These are phyloP conservation scores for Cliona cf. orientalis DNA, from an alignment of 37 sponge, comb jelly and placozoan species.

Conservation along the genomic window DNA sequence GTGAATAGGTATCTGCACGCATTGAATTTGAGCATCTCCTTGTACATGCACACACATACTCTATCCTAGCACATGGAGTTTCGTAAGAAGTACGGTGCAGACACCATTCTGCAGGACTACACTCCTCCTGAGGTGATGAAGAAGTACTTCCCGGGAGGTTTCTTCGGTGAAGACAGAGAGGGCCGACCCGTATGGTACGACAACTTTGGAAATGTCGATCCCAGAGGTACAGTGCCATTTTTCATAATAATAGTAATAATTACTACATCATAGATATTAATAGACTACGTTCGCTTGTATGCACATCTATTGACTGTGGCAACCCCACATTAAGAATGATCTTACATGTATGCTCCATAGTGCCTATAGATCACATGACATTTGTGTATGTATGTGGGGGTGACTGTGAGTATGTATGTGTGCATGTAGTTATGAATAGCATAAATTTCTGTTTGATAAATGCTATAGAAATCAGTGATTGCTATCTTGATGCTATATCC, in stretches of 20 bases:
- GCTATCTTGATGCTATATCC: no score
- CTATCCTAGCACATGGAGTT: slow-evolving; percentile 57
- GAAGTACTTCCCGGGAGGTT: slow-evolving; percentile 64
- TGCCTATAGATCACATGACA: no score
- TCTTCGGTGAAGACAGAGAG: slow-evolving; percentile 75
- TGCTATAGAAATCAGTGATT: no score
- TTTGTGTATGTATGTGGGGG: slow-evolving; percentile 1
- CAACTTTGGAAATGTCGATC: slow-evolving; percentile 54
- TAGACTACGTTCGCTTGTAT: no score
- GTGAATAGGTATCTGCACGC: no score
- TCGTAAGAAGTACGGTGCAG: slow-evolving; percentile 52
- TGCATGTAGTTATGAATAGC: slow-evolving; percentile 5
- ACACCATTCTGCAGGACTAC: slow-evolving; percentile 72
- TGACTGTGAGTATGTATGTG: slow-evolving; percentile 19
- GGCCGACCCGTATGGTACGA: slow-evolving; percentile 74
- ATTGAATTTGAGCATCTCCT: no score
- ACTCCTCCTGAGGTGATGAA: slow-evolving; percentile 58
- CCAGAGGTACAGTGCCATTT: no score
- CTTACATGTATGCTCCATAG: no score
- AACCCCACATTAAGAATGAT: no score
- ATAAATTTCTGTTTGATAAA: no score
- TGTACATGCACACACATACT: background rate
- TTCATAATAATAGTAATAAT: background rate
- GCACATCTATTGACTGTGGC: no score
- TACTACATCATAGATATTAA: no score